Evolutionary conservation across 2,888 invertebrate species (phyloP), one percentile per base, ranked within the genome.

Genomic region (Tenthredo distinguenda): DNA sequence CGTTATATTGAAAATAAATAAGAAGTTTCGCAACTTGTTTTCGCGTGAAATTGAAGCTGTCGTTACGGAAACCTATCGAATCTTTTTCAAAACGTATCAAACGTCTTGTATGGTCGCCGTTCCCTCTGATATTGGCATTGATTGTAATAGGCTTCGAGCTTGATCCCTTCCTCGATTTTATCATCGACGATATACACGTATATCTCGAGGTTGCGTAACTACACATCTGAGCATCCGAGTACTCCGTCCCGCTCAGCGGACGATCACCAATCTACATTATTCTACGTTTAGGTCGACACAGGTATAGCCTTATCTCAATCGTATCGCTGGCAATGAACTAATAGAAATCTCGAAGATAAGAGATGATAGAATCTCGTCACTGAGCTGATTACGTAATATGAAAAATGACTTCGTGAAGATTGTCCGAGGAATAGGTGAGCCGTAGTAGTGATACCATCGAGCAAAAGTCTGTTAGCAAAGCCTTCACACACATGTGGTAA

Each of bases 1-100:
- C 74, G 74, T 9, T 40, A 43, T n/a, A 9, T n/a, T 40, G 43
- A 74, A 5, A n/a, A 74, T 74, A 21, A 43, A 40, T 21, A 21
- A 43, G 2, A 43, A 74, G 10, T 40, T 40, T 74, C 74, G 74
- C 40, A 40, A 74, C 74, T 74, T 74, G 74, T 74, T 74, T 74
- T 74, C 74, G 74, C 21, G 5, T n/a, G n/a, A 74, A 26, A 26
- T 43, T 74, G 1, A 43, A 74, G 37, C n/a, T 74, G 12, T 62
- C 9, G 2, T 62, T 68, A 34, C 34, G 34, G 34, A 68, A 68
- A 34, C 34, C 34, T 34, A 18, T 68, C 15, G 15, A 68, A 68
- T 68, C 3, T 68, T 68, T 34, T 31, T 40, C 2, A 5, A 71
- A 71, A 37, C n/a, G 37, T 71, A 71, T 71, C 37, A 7, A 18